Conservation (phyloP, 2,888 invertebrate genomes). For the Auanema freiburgensis region DNA sequence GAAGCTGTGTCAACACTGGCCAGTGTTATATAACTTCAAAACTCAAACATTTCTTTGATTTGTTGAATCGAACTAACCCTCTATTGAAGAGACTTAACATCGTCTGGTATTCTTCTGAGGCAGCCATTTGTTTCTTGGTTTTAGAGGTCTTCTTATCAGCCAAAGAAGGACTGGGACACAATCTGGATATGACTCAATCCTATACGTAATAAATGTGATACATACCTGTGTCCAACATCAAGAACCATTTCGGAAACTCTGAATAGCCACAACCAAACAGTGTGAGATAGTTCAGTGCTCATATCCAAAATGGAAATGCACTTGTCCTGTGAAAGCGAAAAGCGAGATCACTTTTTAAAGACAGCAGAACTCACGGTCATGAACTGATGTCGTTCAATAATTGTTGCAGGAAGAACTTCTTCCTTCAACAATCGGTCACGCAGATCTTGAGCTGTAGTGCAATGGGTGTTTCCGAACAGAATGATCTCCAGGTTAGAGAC, state of each 20-base stretch:
- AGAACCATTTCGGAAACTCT: constrained; percentile 38
- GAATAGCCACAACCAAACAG: constrained; percentile 50
- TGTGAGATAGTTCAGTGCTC: constrained; percentile 39
- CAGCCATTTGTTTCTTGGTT: constrained; percentile 52
- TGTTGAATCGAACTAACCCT: constrained; percentile 23
- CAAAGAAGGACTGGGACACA: constrained; percentile 44
- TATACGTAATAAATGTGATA: too few species aligned
- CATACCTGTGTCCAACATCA: constrained; percentile 44
- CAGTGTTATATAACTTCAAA: constrained; percentile 13
- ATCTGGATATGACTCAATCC: constrained; percentile 13
- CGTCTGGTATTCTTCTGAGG: constrained; percentile 52
- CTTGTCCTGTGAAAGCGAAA: constrained; percentile 23
- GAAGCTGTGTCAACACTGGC: constrained; percentile 11
- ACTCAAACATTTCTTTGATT: not conserved
- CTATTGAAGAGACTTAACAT: constrained; percentile 52
- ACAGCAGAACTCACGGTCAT: constrained; percentile 26
- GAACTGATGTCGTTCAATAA: constrained; percentile 40
- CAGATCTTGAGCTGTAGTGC: constrained; percentile 16
- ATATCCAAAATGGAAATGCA: constrained; percentile 44
- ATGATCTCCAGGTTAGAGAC: constrained; percentile 23
- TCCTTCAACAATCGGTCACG: constrained; percentile 38
- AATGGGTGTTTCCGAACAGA: constrained; percentile 25
- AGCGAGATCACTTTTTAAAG: not conserved
- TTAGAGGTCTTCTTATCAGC: constrained; percentile 50
- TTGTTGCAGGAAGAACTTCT: constrained; percentile 21